A percentile compares a stretch with the other conserved stretches of the same genome.
Conservation (phyloP, 2,797 vertebrate genomes). For the Strix occidentalis region DNA sequence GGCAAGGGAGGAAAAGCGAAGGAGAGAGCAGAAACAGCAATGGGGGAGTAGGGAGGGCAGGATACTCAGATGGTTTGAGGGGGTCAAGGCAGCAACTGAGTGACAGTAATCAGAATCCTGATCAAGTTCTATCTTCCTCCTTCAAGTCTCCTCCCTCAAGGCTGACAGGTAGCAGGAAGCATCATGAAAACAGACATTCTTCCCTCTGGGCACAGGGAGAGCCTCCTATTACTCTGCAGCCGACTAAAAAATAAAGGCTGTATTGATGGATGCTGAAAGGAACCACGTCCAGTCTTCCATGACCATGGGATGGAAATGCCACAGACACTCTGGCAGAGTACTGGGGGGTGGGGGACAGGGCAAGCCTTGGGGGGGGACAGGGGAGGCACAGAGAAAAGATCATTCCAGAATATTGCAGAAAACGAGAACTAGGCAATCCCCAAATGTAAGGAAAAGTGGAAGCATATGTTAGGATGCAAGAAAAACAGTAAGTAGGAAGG, state of each 20-base stretch:
- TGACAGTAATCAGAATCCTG: background rate
- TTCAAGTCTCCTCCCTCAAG: background rate
- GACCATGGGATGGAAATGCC: background rate
- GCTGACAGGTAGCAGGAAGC: conserved; percentile 4
- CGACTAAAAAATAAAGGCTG: background rate
- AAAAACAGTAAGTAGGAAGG: background rate
- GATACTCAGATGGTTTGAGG: background rate
- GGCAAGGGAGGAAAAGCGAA: background rate
- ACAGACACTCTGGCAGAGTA: background rate
- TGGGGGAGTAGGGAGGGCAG: background rate
- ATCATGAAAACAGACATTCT: conserved; percentile 19
- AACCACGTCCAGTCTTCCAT: background rate
- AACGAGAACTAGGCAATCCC: background rate
- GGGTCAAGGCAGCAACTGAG: background rate
- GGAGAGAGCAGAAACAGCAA: background rate
- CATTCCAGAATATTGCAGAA: background rate
- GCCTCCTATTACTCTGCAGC: background rate
- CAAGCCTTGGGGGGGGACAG: background rate
- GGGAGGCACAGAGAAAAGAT: background rate
- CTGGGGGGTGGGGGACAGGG: background rate
- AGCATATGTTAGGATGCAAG: background rate
- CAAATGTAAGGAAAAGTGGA: background rate
- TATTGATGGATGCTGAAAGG: background rate
- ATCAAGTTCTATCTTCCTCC: background rate
- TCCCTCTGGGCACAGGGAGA: background rate